phyloP scores from a whole-genome alignment of 2,797 vertebrate species.

The Fistularia commersonii region DNA sequence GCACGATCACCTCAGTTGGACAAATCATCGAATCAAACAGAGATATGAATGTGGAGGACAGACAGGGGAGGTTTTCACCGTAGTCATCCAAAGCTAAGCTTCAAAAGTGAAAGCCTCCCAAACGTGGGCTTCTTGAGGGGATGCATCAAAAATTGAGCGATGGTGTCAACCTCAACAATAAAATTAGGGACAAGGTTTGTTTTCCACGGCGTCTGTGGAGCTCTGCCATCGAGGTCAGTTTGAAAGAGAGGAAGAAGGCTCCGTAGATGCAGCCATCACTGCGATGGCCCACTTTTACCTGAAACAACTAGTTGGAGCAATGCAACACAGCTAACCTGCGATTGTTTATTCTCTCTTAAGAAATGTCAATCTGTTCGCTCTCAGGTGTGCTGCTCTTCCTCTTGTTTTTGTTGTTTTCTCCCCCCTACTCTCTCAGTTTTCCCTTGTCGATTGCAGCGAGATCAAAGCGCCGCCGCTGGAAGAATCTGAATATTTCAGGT shows the following conservation, averaged over 20 bases:
- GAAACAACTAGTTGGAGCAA: conserved; percentile 49
- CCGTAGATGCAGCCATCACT: conserved; percentile 41
- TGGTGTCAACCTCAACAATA: conserved; percentile 3
- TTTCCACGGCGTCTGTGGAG: conserved; percentile 41
- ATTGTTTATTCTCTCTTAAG: conserved; percentile 84
- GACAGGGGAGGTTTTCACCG: background rate
- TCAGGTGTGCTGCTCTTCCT: conserved; percentile 79
- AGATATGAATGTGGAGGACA: conserved; percentile 14
- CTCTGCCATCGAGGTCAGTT: conserved; percentile 61
- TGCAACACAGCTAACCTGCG: conserved; percentile 66
- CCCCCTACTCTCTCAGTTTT: conserved; percentile 60
- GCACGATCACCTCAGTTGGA: conserved; percentile 49
- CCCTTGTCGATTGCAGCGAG: conserved; percentile 72
- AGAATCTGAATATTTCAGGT: conserved; percentile 84
- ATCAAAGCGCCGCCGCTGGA: conserved; percentile 78
- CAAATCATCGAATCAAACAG: conserved; percentile 35
- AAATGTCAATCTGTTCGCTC: conserved; percentile 81
- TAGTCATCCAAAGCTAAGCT: no score
- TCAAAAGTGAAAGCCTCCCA: conserved; percentile 4
- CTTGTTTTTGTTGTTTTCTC: conserved; percentile 76
- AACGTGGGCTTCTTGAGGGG: background rate
- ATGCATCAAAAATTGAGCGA: background rate
- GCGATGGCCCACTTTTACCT: conserved; percentile 77
- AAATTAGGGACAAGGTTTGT: conserved; percentile 48
- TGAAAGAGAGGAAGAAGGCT: conserved; percentile 42